Evolutionary conservation across 2,113 vertebrate genomes (phyloP).

Genomic region (Catharus fuscescens): DNA sequence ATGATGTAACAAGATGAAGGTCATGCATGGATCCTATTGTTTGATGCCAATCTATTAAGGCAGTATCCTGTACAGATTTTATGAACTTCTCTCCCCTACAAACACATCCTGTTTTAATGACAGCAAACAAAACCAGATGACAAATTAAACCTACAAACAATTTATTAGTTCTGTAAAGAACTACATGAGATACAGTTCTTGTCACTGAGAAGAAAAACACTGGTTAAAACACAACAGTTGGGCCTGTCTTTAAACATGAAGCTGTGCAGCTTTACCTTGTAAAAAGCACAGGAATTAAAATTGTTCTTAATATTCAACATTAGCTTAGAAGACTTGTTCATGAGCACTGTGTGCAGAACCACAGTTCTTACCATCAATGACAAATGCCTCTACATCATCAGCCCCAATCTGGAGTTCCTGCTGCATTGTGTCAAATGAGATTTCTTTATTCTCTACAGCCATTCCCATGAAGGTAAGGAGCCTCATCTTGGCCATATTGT

Average conservation of each 20-base stretch:
- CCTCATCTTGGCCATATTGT: slow-evolving; percentile 98
- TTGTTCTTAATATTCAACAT: background rate
- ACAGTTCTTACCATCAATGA: slow-evolving; percentile 89
- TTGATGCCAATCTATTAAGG: slow-evolving; percentile 8
- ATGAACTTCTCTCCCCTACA: slow-evolving; percentile 38
- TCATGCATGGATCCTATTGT: background rate
- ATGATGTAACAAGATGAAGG: slow-evolving; percentile 1
- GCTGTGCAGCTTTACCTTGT: background rate
- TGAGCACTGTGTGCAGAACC: background rate
- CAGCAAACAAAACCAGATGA: slow-evolving; percentile 7
- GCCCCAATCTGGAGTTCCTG: slow-evolving; percentile 94
- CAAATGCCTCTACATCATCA: slow-evolving; percentile 96
- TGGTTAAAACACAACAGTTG: background rate
- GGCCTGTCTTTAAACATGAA: background rate
- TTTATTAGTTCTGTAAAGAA: slow-evolving; percentile 16
- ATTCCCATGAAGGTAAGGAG: slow-evolving; percentile 99
- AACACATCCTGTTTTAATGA: slow-evolving; percentile 43
- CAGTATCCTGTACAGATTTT: slow-evolving; percentile 45
- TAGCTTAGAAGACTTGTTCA: background rate
- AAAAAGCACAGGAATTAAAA: background rate
- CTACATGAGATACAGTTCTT: background rate
- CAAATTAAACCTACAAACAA: slow-evolving; percentile 16
- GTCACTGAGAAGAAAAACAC: background rate
- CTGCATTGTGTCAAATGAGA: slow-evolving; percentile 95
- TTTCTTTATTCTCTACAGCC: slow-evolving; percentile 97